A percentile compares a stretch with the other conserved stretches of the same genome.
phyloP scores from a whole-genome alignment of 2,797 vertebrate species.

The Syndactyla subalaris region DNA sequence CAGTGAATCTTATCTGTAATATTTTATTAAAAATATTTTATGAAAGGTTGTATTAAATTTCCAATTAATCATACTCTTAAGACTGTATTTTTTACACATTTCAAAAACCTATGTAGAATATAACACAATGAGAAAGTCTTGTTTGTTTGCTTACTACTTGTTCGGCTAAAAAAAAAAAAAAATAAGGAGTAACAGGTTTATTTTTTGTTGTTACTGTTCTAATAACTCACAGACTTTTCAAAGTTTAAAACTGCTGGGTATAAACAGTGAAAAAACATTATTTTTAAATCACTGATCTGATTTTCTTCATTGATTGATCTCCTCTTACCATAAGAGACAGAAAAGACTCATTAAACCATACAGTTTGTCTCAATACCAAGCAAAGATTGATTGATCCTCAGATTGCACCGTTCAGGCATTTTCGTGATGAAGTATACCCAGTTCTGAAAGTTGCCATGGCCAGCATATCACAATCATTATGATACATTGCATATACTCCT shows the following conservation, averaged over 20 bases:
- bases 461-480: slow-evolving; percentile 4
- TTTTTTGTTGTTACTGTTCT: neutral
- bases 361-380: neutral
- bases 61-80: neutral
- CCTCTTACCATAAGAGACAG: neutral
- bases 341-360: slow-evolving; percentile 5
- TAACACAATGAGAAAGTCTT: neutral
- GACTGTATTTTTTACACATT: neutral
- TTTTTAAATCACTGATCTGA: slow-evolving; percentile 69
- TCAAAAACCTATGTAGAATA: neutral
- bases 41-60: slow-evolving; percentile 39
- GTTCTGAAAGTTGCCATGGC: slow-evolving; percentile 11
- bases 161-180: neutral
- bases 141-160: neutral
- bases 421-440: neutral
- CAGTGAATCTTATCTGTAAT: neutral
- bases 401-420: neutral
- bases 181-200: neutral
- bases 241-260: slow-evolving; percentile 50
- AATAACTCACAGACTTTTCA: slow-evolving; percentile 13
- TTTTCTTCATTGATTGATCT: slow-evolving; percentile 74
- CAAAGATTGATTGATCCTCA: neutral
- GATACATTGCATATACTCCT: neutral
- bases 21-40: slow-evolving; percentile 24
- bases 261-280: slow-evolving; percentile 56